These are phyloP conservation scores for Schizopygopsis malacanthus DNA, from an alignment of 2,797 vertebrate species.

Conservation along the genomic window DNA sequence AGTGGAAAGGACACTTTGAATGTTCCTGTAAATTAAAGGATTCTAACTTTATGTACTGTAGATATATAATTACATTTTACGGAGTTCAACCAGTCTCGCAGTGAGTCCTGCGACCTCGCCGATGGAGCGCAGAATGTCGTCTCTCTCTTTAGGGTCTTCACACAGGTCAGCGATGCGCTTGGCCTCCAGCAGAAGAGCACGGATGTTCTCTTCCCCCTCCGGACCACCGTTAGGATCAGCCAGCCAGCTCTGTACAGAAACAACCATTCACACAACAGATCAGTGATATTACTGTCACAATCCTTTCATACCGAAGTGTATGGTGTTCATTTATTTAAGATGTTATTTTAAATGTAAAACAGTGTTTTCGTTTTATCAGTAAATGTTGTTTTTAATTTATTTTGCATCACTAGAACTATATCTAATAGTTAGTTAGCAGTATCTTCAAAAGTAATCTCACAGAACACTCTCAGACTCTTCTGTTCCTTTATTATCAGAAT, in stretches of 20 bases:
- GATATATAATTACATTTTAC: slow-evolving; percentile 68
- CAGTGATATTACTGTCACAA: not conserved
- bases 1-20: slow-evolving; percentile 62
- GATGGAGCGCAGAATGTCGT: slow-evolving; percentile 94
- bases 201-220: slow-evolving; percentile 94
- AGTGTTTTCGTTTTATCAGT: not conserved
- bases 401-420: not conserved
- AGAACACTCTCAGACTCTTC: not conserved
- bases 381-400: not conserved
- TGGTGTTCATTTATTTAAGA: not conserved
- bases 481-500: not conserved
- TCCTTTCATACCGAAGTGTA: not conserved
- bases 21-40: slow-evolving; percentile 55
- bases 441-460: not conserved
- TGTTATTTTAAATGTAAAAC: not conserved
- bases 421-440: not conserved
- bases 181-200: slow-evolving; percentile 89
- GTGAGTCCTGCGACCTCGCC: slow-evolving; percentile 95
- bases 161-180: slow-evolving; percentile 94
- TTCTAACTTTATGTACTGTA: slow-evolving; percentile 74
- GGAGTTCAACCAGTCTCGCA: slow-evolving; percentile 88
- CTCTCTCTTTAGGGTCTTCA: slow-evolving; percentile 96
- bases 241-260: slow-evolving; percentile 87
- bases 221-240: slow-evolving; percentile 93
- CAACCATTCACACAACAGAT: not conserved